Conservation (phyloP, 1,140 invertebrate genomes). For the Pogonomyrmex barbatus region DNA sequence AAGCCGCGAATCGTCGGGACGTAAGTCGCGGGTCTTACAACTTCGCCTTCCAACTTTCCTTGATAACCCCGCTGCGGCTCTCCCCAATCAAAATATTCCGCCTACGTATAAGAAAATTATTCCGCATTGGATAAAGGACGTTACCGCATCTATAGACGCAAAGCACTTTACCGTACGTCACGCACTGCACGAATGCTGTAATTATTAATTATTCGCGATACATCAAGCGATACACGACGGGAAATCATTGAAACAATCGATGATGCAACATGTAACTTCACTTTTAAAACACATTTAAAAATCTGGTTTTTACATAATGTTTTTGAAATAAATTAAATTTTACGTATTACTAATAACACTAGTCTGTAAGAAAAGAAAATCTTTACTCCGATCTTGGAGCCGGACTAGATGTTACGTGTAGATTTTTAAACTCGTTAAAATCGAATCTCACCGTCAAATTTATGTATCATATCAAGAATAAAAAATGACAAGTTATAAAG, state of each 20-base stretch:
- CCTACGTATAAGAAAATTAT: conserved; percentile 42
- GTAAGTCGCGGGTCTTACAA: neutral
- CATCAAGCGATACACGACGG: neutral
- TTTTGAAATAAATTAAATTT: neutral
- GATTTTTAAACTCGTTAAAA: too few relatives aligned
- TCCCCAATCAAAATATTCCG: conserved; percentile 52
- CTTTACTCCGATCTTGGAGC: too few relatives aligned
- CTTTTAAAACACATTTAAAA: neutral
- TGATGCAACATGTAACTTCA: neutral
- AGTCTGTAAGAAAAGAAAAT: too few relatives aligned
- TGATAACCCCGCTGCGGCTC: conserved; percentile 20
- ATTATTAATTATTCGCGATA: conserved; percentile 31
- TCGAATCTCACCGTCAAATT: too few relatives aligned
- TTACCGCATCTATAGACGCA: neutral
- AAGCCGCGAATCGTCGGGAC: conserved; percentile 8
- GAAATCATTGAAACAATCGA: conserved; percentile 7
- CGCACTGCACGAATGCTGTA: neutral
- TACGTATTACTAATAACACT: neutral
- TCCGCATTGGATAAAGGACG: conserved; percentile 10
- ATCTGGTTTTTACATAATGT: too few relatives aligned
- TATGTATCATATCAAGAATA: too few relatives aligned
- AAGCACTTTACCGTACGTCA: neutral
- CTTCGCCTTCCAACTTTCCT: conserved; percentile 29
- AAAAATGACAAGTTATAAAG: too few relatives aligned
- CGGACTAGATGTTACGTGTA: too few relatives aligned